Conservation (phyloP, 64 coral and sea anemone species). For the Hydrozoanthus tunicans region DNA sequence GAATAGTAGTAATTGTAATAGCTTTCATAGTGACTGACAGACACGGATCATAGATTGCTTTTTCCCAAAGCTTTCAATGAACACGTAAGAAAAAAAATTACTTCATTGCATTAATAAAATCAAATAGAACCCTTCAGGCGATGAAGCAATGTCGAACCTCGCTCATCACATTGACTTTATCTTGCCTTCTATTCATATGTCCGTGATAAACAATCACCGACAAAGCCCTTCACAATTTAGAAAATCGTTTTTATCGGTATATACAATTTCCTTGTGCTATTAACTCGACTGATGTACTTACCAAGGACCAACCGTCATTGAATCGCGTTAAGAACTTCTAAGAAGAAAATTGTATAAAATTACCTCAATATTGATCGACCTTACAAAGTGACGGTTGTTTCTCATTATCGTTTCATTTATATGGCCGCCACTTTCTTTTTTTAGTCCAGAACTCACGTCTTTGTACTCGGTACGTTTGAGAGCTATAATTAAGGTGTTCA, state of each 20-base stretch:
- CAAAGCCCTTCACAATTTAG: constrained; percentile 28
- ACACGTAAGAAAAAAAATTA: constrained; percentile 5
- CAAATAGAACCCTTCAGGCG: background rate
- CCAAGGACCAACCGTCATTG: constrained; percentile 6
- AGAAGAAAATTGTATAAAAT: constrained; percentile 28
- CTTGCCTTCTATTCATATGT: background rate
- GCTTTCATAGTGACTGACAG: too few relatives aligned
- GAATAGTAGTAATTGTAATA: too few relatives aligned
- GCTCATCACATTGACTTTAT: background rate
- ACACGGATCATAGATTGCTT: too few relatives aligned
- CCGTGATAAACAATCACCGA: background rate
- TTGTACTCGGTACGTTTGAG: constrained; percentile 26
- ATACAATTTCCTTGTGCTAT: constrained; percentile 3
- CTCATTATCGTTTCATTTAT: constrained; percentile 51
- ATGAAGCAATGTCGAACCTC: background rate
- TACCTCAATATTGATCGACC: constrained; percentile 39
- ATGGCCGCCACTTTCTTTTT: constrained; percentile 42
- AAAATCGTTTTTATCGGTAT: constrained; percentile 29
- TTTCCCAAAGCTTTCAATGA: background rate
- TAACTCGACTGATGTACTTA: background rate
- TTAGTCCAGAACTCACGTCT: constrained; percentile 29
- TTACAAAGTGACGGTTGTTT: background rate
- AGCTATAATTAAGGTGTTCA: constrained; percentile 54
- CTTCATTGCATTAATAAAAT: background rate
- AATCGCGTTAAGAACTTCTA: constrained; percentile 18